Base-by-base conservation (phyloP, 2,797 vertebrate species). In the Passerculus sandwichensis region DNA sequence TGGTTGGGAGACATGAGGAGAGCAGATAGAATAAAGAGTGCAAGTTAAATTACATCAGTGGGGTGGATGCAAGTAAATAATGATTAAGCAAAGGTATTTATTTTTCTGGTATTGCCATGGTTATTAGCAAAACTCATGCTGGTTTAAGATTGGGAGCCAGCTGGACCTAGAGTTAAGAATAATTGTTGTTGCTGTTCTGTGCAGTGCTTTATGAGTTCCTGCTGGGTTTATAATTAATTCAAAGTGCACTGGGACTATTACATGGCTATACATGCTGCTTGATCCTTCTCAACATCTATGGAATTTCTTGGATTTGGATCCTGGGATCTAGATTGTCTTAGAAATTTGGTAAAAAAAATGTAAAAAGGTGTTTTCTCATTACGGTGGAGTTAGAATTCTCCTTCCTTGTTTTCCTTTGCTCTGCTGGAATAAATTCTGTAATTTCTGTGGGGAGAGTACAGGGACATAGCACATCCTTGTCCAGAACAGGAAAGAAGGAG, bases 91-190 rank as follows among this genome's bases (percentile, higher is more conserved):
- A 71, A 94, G 47, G 57, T 85, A 85, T 94, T 93, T 92, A 85
- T 94, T 94, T 94, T 93, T 79, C 72, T 94, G 30, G 20, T 80
- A 44, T 85, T 69, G n/a, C 50, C 88, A 80, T 26, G 20, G 65
- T 88, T 95, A 85, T 95, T 91, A 91, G 36, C 36, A 85, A 91
- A 92, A 77, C 57, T 40, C 91, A 21, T 93, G 76, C 88, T 96
- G 88, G 38, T 77, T 92, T 92, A 77, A 84, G 79, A 83, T 3
- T 85, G 53, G 57, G 57, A 93, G 25, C 78, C 82, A 96, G 72
- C 89, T 88, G 91, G 69, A 65, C 15, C 26, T 91, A 47, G 42
- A 69, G 65, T 57, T 88, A 91, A 91, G 86, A 94, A 54, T 84
- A 91, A 95, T 94, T 89, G 34, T 67, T 87, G 51, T 80, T 91